Percentiles rank a stretch among this genome's conserved stretches.
phyloP scores from a whole-genome alignment of 2,888 invertebrate species.

The Cordilura impudica region DNA sequence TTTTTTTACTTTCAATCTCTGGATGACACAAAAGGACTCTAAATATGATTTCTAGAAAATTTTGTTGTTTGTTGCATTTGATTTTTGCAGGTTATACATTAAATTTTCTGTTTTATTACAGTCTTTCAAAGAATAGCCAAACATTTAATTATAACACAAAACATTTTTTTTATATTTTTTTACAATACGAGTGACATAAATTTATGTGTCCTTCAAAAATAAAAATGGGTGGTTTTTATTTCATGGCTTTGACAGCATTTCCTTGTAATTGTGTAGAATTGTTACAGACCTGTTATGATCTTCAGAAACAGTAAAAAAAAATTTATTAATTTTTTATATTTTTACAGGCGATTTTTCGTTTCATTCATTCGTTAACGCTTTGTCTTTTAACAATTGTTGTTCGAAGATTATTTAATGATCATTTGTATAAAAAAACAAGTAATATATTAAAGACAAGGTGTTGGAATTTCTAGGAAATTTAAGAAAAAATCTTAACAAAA shows the following conservation, averaged over 20 bases:
- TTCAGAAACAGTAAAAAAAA: conserved; percentile 21
- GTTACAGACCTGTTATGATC: conserved; percentile 11
- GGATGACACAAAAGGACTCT: conserved; percentile 41
- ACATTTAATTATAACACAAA: conserved; percentile 40
- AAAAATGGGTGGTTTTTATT: conserved; percentile 3
- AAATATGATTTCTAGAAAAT: conserved; percentile 18
- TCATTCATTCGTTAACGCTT: neutral
- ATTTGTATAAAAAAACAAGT: neutral
- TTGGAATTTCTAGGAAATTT: neutral
- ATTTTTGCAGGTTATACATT: conserved; percentile 55
- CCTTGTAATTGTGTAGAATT: conserved; percentile 33
- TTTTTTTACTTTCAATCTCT: neutral
- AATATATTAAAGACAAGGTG: neutral
- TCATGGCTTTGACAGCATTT: conserved; percentile 25
- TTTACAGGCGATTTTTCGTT: neutral
- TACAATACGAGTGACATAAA: conserved; percentile 40
- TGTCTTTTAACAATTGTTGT: neutral
- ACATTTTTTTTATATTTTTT: too few relatives aligned
- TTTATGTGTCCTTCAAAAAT: conserved; percentile 39
- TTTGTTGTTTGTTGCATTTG: conserved; percentile 36
- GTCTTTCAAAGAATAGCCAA: conserved; percentile 7
- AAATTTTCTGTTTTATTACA: neutral
- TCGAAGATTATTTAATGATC: neutral
- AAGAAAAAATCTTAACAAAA: neutral
- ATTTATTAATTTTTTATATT: conserved; percentile 6